Base-by-base conservation (phyloP, 1,140 invertebrate species). In the Lepidurus couesii region DNA sequence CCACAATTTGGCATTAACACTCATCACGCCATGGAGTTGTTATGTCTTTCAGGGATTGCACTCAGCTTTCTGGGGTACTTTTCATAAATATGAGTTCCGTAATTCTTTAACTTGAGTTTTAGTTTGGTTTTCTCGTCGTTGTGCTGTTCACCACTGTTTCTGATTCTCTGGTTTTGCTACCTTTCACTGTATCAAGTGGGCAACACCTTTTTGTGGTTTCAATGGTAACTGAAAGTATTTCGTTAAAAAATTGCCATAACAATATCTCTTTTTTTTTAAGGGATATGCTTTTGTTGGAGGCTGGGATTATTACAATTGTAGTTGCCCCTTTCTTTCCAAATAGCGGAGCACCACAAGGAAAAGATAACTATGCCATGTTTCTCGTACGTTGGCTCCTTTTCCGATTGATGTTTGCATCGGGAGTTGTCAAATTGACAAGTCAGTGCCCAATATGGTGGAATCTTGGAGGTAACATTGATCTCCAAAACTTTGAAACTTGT, bases 391-490 rank as follows among this genome's bases (percentile, higher is more conserved):
- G 93, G 92, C 86, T 95, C 16, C 85, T 93, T 1, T 95, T 95
- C 81, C 86, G 93, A 44, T 87, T 93, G 7, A 89, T 94, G 86
- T 92, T 95, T 86, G 89, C 91, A 5, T 90, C 89, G 53, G 92
- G 92, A 44, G 87, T 93, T 42, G 89, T 91, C 0, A 95, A 95
- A 84, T 85, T 95, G 42, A 88, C 88, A n/a, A 91, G 90, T 83
- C 87, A 89, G 10, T 93, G 92, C 84, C 91, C 92, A 16, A 87
- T 90, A 11, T 95, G 93, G 93, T 95, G 93, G 93, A 89, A 88
- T 81, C 87, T 95, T 11, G 89, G 90, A 84, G 92, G 92, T 93
- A 87, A 83, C 53, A 34, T 79, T 44, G 24, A 45, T n/a, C 43
- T 47, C 45, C 77, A 26, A 74, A 80, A 42, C 53, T 80, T 77